Percentiles rank a stretch among this genome's conserved stretches.
These are phyloP conservation scores for Pollenia amentaria DNA, from an alignment of 2,888 invertebrate genomes.

Conservation along the genomic window DNA sequence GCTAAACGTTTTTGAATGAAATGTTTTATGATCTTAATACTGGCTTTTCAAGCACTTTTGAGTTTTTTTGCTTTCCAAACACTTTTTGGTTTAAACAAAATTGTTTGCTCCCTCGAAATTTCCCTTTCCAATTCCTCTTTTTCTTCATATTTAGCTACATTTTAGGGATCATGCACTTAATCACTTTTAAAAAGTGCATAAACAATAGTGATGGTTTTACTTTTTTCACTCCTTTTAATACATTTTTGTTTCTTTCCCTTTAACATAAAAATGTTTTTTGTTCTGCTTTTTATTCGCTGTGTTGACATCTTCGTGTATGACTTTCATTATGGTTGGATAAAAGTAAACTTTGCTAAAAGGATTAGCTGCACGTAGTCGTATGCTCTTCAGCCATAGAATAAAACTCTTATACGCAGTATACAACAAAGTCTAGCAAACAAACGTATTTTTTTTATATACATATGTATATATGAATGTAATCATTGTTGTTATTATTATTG, in stretches of 20 bases:
- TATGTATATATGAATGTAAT: constrained; percentile 32
- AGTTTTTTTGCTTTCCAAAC: too few relatives aligned
- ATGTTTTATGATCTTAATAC: too few relatives aligned
- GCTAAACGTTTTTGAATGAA: too few relatives aligned
- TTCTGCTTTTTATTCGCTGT: constrained; percentile 30
- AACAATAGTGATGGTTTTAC: constrained; percentile 39
- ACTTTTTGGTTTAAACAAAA: background rate
- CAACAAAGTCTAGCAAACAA: constrained; percentile 25
- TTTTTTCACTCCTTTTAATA: constrained; percentile 16
- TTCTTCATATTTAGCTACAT: background rate
- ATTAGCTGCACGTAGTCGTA: constrained; percentile 68
- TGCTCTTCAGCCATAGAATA: background rate
- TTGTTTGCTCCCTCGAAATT: background rate
- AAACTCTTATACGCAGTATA: constrained; percentile 31
- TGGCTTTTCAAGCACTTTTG: too few relatives aligned
- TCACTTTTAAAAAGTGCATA: constrained; percentile 25
- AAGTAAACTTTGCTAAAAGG: constrained; percentile 72
- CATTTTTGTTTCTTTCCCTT: background rate
- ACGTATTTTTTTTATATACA: constrained; percentile 28
- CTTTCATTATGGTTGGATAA: constrained; percentile 60
- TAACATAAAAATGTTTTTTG: constrained; percentile 17
- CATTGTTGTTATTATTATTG: constrained; percentile 42
- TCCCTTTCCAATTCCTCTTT: background rate
- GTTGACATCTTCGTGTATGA: constrained; percentile 65
- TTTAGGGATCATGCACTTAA: constrained; percentile 16